Base-by-base conservation (phyloP, 2,113 vertebrate genomes). In the Seriola quinqueradiata region DNA sequence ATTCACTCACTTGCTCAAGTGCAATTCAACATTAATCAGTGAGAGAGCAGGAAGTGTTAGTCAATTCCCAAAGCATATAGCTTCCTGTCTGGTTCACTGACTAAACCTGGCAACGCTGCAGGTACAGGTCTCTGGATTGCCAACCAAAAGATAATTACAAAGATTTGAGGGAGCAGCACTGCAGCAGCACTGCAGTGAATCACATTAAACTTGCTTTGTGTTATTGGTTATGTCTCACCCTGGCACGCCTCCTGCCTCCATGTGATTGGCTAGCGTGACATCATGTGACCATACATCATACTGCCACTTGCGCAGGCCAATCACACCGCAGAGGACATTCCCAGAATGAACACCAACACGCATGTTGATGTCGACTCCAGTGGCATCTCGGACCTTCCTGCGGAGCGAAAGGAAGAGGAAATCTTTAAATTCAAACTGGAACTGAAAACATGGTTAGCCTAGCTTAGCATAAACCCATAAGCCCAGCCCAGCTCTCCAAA, bases 271-370 rank as follows among this genome's bases (percentile, higher is more conserved):
- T 72, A 99, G 89, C 4, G 98, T 99, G 16, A 99, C 98, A 1
- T 99, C 98, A n/a, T 99, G 98, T 17, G 98, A 99, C 98, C 98
- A 99, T 32, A 99, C 98, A 8, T 99, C 98, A 0, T 99, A 99
- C 83, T 99, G 98, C 98, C 98, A 99, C 92, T 99, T 99, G 91
- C 97, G 97, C 32, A 99, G 96, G 25, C 98, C 98, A 0, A 99
- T 99, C 17, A 99, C 98, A 0, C 98, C 98, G 2, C 98, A 99
- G 14, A 99, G 97, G 64, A 99, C 98, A 0, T 99, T 99, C 55
- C 98, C 98, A 0, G 98, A 99, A 85, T 99, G 98, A 46, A 99
- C 98, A 16, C 98, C 98, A 0, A 99, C 98, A 0, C 98, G 97
- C 98, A 99, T 99, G 90, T 98, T 99, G 60, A 99, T 99, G 12